phyloP scores from a whole-genome alignment of 2,797 vertebrate species.

The Xenops minutus region DNA sequence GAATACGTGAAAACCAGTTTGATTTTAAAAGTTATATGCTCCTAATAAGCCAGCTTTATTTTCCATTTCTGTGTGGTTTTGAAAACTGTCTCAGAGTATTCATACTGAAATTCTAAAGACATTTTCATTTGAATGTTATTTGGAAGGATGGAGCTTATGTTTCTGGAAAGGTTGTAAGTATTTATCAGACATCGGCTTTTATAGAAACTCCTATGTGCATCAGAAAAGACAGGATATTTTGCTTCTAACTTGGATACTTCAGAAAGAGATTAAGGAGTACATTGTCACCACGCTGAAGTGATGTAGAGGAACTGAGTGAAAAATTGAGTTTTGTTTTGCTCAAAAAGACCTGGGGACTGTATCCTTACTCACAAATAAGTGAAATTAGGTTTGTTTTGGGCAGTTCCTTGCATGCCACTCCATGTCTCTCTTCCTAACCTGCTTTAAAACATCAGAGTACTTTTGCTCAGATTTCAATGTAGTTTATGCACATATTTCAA shows the following conservation, averaged over 20 bases:
- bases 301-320: neutral
- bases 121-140: neutral
- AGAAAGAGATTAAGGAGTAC: neutral
- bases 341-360: neutral
- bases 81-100: neutral
- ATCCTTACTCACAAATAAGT: neutral
- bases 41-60: neutral
- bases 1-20: neutral
- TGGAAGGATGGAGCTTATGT: neutral
- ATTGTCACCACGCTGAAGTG: neutral
- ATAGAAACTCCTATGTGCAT: neutral
- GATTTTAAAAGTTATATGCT: neutral
- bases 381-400: neutral
- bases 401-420: neutral
- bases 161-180: neutral
- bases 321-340: neutral
- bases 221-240: neutral
- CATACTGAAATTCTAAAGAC: neutral
- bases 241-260: neutral
- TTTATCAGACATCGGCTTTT: neutral
- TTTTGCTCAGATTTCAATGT: neutral
- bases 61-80: neutral
- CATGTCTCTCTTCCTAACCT: neutral
- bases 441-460: neutral
- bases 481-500: neutral